Evolutionary conservation across 92 coral and sea anemone species (phyloP), one percentile per base, ranked within the genome.

Genomic region (Parazoanthus atlanticus): DNA sequence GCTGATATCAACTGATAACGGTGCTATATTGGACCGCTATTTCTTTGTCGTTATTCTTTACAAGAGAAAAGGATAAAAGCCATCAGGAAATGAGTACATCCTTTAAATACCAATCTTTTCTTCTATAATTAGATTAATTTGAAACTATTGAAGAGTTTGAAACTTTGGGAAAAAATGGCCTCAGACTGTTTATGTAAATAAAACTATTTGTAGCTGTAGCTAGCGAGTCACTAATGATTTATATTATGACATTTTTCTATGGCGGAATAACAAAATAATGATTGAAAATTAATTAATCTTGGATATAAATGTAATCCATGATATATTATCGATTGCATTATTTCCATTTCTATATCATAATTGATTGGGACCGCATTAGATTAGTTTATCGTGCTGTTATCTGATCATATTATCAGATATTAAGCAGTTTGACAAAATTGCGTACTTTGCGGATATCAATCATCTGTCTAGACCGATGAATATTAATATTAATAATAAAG

Each of bases 21-120:
- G 40, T 28, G 30, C 33, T 83, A 69, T 78, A 28, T 82, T 36
- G 23, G n/a, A 82, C 76, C 76, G 34, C 16, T 41, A 15, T 38
- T 83, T 43, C 65, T 67, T 69, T 5, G 64, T 43, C n/a, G 38
- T 40, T 67, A 29, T 69, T 26, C 78, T 69, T 67, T 33, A 46
- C 5, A 6, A 69, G n/a, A 67, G 86, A n/a, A 38, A 83, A 43
- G n/a, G 28, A 40, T 49, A 25, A 83, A 83, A 67, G 12, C 28
- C 30, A 25, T 29, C 56, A 83, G 86, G 40, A 83, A 83, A 16
- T 83, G 38, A n/a, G 47, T 11, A 8, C 76, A 26, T 83, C 36
- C 34, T 83, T 41, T 17, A 25, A 52, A 41, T 41, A 69, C 66
- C 76, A 28, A 61, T 47, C 86, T 28, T 69, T 69, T 43, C 16